Base-by-base conservation (phyloP, 1,140 invertebrate species). In the Lasaia peninsularis region DNA sequence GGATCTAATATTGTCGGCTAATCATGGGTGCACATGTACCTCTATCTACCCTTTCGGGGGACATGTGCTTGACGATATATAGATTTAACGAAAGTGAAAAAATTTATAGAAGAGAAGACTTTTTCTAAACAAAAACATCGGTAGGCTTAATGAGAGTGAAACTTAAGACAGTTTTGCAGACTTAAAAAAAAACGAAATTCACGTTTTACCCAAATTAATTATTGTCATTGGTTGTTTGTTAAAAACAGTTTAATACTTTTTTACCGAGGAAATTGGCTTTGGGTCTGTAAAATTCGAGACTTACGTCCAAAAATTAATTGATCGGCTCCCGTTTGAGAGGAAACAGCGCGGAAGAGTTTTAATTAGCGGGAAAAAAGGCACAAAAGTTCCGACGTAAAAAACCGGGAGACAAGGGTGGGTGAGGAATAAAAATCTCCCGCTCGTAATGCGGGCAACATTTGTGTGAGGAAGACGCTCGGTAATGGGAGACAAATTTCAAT, bases 401-500 rank as follows among this genome's bases (percentile, higher is more conserved):
- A 83, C 58, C 74, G 86, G 83, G 83, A 81, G 83, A 86, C 79
- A 84, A 82, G 82, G 82, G 86, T 81, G 83, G 82, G 82, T 75
- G 77, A 69, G 76, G 80, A 88, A 88, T 86, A 86, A 88, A 86
- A 86, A 85, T 79, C 78, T 80, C 77, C 84, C 84, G 75, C 62
- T 76, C 80, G 80, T 88, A 87, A 87, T 85, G 80, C 82, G 84
- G 84, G 80, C 76, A 86, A 87, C 86, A 88, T 88, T 88, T 88
- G 86, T 87, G 83, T 86, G 78, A 86, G 81, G 84, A 86, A 86
- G 84, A 80, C 78, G 75, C 80, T 80, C 80, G 79, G 84, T 86
- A 89, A 88, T 87, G 84, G 86, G 86, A 87, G 84, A 86, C 84
- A 90, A 90, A 90, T 89, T 89, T 90, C 89, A 88, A 90, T 89